Evolutionary conservation across 1,140 invertebrate species (phyloP).

Genomic region (Drosophila ananassae): DNA sequence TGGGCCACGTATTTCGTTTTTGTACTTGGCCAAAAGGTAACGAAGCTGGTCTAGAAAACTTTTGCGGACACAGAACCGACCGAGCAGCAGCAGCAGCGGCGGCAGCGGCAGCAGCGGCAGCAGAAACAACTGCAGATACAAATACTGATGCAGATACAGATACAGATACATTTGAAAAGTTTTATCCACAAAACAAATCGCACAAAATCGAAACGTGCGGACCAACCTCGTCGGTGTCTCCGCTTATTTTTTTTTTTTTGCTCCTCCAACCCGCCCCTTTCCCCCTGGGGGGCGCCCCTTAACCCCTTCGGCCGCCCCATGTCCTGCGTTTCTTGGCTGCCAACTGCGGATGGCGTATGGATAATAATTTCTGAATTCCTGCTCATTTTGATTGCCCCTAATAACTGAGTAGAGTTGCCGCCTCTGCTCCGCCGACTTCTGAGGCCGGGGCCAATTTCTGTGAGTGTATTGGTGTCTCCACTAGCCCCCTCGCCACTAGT

Average conservation of each 20-base stretch:
- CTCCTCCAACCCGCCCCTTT: slow-evolving; percentile 1
- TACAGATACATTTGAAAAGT: slow-evolving; percentile 74
- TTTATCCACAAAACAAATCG: slow-evolving; percentile 79
- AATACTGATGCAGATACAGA: slow-evolving; percentile 14
- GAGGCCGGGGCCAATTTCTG: slow-evolving; percentile 58
- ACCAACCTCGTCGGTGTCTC: slow-evolving; percentile 47
- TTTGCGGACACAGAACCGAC: slow-evolving; percentile 37
- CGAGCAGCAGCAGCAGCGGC: slow-evolving; percentile 5
- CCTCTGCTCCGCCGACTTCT: slow-evolving; percentile 46
- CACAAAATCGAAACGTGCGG: slow-evolving; percentile 77
- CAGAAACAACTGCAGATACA: slow-evolving; percentile 33
- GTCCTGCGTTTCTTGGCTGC: slow-evolving; percentile 63
- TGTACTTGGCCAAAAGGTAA: slow-evolving; percentile 68
- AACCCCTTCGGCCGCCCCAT: slow-evolving; percentile 19
- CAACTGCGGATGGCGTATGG: slow-evolving; percentile 62
- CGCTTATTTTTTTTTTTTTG: not conserved
- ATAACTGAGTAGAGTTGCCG: slow-evolving; percentile 81
- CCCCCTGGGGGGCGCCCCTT: not conserved
- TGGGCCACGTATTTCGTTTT: slow-evolving; percentile 70
- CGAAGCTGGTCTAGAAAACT: slow-evolving; percentile 67
- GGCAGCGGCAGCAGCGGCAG: not conserved
- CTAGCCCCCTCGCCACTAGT: slow-evolving; percentile 2
- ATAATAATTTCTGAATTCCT: slow-evolving; percentile 82
- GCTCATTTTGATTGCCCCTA: slow-evolving; percentile 82
- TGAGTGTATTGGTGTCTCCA: slow-evolving; percentile 28